phyloP scores from a whole-genome alignment of 2,113 vertebrate species.

The Pithys albifrons region DNA sequence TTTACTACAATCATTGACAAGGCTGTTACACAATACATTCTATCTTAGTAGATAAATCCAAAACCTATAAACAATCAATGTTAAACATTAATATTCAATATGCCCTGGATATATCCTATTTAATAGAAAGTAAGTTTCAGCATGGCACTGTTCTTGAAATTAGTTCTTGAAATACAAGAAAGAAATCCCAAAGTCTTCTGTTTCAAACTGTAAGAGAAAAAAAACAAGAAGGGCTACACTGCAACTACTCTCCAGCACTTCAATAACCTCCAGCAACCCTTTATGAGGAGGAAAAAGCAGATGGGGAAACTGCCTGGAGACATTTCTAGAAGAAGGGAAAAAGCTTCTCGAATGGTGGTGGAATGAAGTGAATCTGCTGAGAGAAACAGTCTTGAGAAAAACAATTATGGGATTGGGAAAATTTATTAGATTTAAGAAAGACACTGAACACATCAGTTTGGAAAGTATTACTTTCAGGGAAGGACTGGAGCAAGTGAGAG shows the following conservation, averaged over 20 bases:
- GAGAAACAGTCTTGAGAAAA: not conserved
- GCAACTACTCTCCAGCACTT: not conserved
- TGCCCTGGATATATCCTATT: not conserved
- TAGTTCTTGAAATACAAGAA: not conserved
- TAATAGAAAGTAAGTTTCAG: not conserved
- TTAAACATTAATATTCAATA: not conserved
- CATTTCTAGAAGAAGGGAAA: not conserved
- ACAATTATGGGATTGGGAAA: not conserved
- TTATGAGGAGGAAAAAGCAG: not conserved
- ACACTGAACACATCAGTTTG: not conserved
- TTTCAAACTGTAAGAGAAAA: not conserved
- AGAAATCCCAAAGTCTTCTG: not conserved
- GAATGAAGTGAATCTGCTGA: not conserved
- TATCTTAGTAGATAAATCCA: not conserved
- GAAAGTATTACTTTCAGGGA: not conserved
- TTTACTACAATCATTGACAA: not conserved
- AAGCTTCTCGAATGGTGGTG: not conserved
- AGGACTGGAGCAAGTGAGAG: not conserved
- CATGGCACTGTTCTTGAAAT: not conserved
- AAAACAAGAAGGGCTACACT: not conserved
- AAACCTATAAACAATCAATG: not conserved
- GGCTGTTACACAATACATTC: accelerated
- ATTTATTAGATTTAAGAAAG: not conserved
- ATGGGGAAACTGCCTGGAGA: not conserved
- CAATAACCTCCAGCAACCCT: not conserved